A percentile compares a stretch with the other conserved stretches of the same genome.
Evolutionary conservation across 2,113 vertebrate genomes (phyloP).

Genomic region (Orcinus orca): DNA sequence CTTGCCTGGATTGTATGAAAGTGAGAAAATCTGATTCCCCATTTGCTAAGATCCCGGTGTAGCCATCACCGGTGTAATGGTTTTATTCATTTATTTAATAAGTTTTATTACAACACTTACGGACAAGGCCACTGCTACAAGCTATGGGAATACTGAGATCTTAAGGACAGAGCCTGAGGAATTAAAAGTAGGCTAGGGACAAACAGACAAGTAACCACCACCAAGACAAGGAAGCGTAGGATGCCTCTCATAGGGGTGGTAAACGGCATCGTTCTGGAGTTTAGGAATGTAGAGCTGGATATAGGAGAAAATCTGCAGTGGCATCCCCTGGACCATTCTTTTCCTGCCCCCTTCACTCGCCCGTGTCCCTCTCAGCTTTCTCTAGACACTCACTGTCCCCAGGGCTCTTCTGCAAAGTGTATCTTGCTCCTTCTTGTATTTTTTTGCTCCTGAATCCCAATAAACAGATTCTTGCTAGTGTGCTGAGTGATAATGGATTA

Average conservation of each 20-base stretch:
- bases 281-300: neutral
- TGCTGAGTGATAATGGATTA: neutral
- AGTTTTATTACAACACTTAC: neutral
- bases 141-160: neutral
- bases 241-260: neutral
- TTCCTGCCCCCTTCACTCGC: rapidly evolving
- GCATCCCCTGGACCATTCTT: neutral
- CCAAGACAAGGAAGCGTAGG: neutral
- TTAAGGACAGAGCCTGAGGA: neutral
- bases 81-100: neutral
- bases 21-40: neutral
- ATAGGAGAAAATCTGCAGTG: neutral
- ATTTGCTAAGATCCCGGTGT: neutral
- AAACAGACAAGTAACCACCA: neutral
- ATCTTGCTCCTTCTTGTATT: neutral
- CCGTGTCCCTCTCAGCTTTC: neutral
- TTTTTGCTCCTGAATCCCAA: neutral
- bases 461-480: neutral
- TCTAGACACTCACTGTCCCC: neutral
- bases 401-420: neutral
- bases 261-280: neutral
- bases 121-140: neutral
- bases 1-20: neutral
- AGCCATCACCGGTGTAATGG: neutral
- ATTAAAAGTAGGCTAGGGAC: neutral